phyloP scores from a whole-genome alignment of 2,797 vertebrate genomes.

The Pseudocheirus occidentalis region DNA sequence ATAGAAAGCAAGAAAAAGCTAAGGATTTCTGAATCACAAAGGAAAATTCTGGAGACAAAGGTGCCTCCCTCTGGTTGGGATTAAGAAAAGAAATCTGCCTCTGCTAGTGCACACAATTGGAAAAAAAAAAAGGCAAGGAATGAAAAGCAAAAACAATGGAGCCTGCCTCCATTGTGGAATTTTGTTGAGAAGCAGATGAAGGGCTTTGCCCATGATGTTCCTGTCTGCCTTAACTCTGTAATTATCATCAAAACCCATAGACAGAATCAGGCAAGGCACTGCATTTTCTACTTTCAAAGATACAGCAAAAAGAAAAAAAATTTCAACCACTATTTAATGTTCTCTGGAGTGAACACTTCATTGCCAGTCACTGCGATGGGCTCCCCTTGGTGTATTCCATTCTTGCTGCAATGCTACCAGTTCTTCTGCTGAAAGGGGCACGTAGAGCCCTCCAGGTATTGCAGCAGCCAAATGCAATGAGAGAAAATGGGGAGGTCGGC shows the following conservation, averaged over 20 bases:
- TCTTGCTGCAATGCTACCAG: background rate
- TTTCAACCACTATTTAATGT: background rate
- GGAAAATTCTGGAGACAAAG: background rate
- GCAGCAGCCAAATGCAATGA: background rate
- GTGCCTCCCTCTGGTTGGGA: background rate
- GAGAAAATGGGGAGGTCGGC: background rate
- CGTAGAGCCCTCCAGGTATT: background rate
- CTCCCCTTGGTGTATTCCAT: background rate
- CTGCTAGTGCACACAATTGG: background rate
- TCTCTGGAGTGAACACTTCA: background rate
- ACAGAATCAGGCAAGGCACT: background rate
- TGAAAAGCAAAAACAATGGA: background rate
- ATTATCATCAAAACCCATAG: background rate
- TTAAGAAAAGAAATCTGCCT: background rate
- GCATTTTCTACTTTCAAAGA: background rate
- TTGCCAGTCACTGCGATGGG: background rate
- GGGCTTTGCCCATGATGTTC: background rate
- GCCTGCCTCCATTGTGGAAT: background rate
- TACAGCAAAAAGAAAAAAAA: background rate
- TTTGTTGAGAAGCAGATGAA: background rate
- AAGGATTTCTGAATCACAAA: background rate
- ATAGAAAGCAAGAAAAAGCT: background rate
- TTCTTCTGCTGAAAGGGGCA: background rate
- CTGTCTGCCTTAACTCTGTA: background rate
- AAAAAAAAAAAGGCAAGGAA: background rate